phyloP scores from a whole-genome alignment of 1,140 invertebrate genomes.

The Brachionus paranguensis region DNA sequence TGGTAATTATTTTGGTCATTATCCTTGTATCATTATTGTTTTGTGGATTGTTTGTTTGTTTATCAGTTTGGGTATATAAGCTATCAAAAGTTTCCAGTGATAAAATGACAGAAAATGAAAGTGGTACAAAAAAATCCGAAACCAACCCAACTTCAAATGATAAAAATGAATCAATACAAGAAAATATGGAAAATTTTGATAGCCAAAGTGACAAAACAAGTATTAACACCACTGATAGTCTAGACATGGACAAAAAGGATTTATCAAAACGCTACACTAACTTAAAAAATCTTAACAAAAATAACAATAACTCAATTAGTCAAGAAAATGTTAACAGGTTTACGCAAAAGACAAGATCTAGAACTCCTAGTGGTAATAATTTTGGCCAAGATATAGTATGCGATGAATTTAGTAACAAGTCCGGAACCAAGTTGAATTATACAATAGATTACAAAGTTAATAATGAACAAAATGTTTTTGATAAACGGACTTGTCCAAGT shows the following conservation, averaged over 20 bases:
- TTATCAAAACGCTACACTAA: background rate
- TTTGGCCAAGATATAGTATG: background rate
- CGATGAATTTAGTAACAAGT: background rate
- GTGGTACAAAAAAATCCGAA: background rate
- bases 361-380: background rate
- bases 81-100: background rate
- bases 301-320: slow-evolving; percentile 1
- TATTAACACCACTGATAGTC: background rate
- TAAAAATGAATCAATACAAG: background rate
- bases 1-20: background rate
- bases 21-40: background rate
- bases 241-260: background rate
- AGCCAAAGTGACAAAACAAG: background rate
- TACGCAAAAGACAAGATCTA: background rate
- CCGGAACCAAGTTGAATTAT: background rate
- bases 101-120: background rate
- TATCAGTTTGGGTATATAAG: background rate
- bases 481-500: background rate
- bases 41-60: background rate
- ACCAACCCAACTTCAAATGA: background rate
- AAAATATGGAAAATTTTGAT: background rate
- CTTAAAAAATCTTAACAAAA: slow-evolving; percentile 6
- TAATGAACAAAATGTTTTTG: background rate
- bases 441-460: background rate
- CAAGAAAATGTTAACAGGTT: background rate